Percentiles rank a stretch among this genome's conserved stretches.
Conservation (phyloP, 2,888 invertebrate species). For the Tipula confusa region DNA sequence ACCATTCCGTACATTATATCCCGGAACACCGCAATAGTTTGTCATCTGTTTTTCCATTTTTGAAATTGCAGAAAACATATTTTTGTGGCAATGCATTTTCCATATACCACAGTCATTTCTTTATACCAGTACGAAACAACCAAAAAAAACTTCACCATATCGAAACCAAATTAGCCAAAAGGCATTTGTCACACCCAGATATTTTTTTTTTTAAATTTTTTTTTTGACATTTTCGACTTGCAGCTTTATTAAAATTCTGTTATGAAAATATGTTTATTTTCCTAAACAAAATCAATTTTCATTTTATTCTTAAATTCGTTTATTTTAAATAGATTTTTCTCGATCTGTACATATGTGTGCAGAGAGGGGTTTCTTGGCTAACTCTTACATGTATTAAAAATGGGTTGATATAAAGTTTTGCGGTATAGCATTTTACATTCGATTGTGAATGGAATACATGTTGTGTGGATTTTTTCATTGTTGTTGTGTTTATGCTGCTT, state of each 20-base stretch:
- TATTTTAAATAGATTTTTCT: background rate
- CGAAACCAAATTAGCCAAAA: background rate
- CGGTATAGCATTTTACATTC: background rate
- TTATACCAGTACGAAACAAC: no score
- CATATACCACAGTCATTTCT: no score
- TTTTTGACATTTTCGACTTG: no score
- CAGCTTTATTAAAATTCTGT: background rate
- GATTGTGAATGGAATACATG: background rate
- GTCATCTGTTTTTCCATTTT: no score
- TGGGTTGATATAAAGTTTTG: background rate
- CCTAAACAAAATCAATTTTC: background rate
- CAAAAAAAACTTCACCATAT: background rate
- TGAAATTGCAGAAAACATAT: no score
- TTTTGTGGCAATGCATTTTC: no score
- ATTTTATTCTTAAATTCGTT: background rate
- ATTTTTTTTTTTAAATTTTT: background rate
- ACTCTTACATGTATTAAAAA: background rate
- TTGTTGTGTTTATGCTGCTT: background rate
- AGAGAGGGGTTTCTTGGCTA: background rate
- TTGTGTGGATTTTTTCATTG: background rate
- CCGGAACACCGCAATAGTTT: no score
- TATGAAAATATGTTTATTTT: background rate
- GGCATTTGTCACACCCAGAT: background rate
- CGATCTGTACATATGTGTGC: background rate
- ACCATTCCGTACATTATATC: no score